Conservation (phyloP, 2,797 vertebrate species). For the Anolis apletophallus region DNA sequence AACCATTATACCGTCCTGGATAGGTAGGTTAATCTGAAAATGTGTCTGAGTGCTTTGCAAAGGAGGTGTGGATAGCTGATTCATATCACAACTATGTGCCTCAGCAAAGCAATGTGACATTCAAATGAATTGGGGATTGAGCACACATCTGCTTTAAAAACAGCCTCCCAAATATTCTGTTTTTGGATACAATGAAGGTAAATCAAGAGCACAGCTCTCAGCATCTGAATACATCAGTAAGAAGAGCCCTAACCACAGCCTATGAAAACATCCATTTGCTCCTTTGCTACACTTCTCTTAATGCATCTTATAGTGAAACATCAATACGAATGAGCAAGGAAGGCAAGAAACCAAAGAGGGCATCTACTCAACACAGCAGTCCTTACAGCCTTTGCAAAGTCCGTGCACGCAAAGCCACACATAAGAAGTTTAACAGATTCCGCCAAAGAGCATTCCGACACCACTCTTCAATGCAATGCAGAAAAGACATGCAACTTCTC, state of each 20-base stretch:
- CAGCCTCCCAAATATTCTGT: not conserved
- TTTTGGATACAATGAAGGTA: not conserved
- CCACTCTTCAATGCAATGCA: not conserved
- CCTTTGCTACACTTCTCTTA: not conserved
- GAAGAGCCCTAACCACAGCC: not conserved
- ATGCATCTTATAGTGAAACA: not conserved
- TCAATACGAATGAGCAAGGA: not conserved
- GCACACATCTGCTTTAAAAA: not conserved
- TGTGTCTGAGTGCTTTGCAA: not conserved
- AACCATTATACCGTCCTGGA: not conserved
- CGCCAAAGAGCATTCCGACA: not conserved
- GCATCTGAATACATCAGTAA: not conserved
- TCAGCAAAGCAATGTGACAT: not conserved
- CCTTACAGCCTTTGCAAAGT: not conserved
- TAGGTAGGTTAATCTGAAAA: conserved; percentile 4
- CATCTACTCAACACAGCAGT: not conserved
- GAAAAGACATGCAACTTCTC: not conserved
- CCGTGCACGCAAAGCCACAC: not conserved
- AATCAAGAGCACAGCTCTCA: not conserved
- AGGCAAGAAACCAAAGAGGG: not conserved
- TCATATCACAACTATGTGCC: not conserved
- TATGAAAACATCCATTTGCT: not conserved
- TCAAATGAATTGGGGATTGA: not conserved
- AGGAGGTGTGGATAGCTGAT: not conserved
- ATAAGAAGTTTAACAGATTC: not conserved